phyloP scores from a whole-genome alignment of 64 coral and sea anemone genomes.

The Stylophora pistillata region DNA sequence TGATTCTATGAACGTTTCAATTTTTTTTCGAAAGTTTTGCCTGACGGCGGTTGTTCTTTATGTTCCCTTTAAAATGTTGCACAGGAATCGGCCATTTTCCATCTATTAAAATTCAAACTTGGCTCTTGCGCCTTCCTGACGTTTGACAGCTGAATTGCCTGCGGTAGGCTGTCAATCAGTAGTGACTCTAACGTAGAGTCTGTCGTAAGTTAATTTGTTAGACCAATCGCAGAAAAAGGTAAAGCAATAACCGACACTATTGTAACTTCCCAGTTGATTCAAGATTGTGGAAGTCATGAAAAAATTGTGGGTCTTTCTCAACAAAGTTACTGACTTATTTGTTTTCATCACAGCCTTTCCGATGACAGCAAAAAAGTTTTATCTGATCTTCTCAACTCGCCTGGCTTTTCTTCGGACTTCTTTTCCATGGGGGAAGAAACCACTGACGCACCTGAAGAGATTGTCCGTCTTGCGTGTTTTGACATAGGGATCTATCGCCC shows the following conservation, averaged over 20 bases:
- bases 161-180: too few species aligned
- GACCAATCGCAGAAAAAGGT: too few species aligned
- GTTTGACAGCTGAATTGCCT: too few species aligned
- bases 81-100: too few species aligned
- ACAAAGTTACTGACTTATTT: background rate
- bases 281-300: background rate
- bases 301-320: background rate
- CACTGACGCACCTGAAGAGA: background rate
- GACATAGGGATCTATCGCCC: constrained; percentile 44
- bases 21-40: background rate
- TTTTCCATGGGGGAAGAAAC: constrained; percentile 3
- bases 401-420: constrained; percentile 33
- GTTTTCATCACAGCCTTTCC: constrained; percentile 3
- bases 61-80: too few species aligned
- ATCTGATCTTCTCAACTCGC: background rate
- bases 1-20: background rate
- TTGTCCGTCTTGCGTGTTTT: constrained; percentile 33
- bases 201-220: too few species aligned
- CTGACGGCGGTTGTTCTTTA: background rate
- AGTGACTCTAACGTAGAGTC: too few species aligned
- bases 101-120: too few species aligned
- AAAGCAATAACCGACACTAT: too few species aligned
- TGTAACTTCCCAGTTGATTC: too few species aligned
- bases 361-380: background rate
- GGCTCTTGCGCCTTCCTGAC: too few species aligned